Evolutionary conservation across 2,888 invertebrate genomes (phyloP).

Genomic region (Hypselothyrea guttata): DNA sequence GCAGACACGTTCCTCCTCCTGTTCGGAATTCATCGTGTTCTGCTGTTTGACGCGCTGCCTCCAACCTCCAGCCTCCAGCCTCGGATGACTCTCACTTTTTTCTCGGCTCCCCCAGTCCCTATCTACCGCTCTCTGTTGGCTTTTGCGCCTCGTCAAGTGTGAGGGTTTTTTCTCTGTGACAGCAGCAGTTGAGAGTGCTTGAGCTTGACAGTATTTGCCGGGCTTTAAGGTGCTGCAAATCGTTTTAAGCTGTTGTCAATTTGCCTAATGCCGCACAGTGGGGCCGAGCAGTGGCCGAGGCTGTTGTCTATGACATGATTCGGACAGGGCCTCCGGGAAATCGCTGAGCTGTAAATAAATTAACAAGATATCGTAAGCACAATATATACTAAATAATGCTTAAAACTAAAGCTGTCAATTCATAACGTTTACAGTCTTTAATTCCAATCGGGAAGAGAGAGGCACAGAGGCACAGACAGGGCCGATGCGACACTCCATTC

Average conservation of each 20-base stretch:
- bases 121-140: slow-evolving; percentile 2
- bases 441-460: neutral
- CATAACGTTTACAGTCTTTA: slow-evolving; percentile 27
- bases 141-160: slow-evolving; percentile 42
- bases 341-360: slow-evolving; percentile 35
- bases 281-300: slow-evolving; percentile 28
- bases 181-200: slow-evolving; percentile 29
- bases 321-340: slow-evolving; percentile 18
- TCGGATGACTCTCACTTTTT: neutral
- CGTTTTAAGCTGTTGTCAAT: slow-evolving; percentile 72
- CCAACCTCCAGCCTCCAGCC: slow-evolving; percentile 4
- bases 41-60: slow-evolving; percentile 24
- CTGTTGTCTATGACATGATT: slow-evolving; percentile 46
- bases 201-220: slow-evolving; percentile 46
- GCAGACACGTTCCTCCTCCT: slow-evolving; percentile 68
- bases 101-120: slow-evolving; percentile 10
- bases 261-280: slow-evolving; percentile 63
- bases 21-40: slow-evolving; percentile 60
- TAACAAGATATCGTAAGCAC: slow-evolving; percentile 25
- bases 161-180: slow-evolving; percentile 28
- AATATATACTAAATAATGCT: slow-evolving; percentile 32
- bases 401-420: slow-evolving; percentile 26
- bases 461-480: neutral
- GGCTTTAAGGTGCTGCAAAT: slow-evolving; percentile 61
- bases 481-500: slow-evolving; percentile 1